Conservation (phyloP, 2,113 vertebrate species). For the Plecturocebus donacophilus region DNA sequence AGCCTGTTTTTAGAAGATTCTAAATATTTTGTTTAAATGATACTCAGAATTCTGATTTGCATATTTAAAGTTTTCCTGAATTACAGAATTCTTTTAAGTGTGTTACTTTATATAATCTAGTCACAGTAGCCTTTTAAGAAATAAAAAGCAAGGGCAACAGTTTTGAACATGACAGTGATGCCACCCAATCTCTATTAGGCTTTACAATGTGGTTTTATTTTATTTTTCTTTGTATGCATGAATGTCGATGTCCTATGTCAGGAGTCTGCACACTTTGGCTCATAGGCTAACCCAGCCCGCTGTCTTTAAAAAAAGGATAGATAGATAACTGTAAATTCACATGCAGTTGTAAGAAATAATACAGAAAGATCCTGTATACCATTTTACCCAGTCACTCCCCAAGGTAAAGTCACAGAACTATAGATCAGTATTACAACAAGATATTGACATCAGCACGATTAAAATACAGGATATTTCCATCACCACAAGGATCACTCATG, state of each 20-base stretch:
- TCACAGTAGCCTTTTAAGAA: neutral
- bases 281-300: neutral
- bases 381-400: neutral
- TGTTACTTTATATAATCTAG: neutral
- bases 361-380: neutral
- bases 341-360: neutral
- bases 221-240: neutral
- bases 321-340: neutral
- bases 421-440: neutral
- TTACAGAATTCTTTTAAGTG: neutral
- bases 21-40: constrained; percentile 9
- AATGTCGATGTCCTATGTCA: neutral
- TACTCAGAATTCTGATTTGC: neutral
- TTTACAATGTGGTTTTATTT: neutral
- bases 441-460: neutral
- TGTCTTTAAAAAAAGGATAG: neutral
- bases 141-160: neutral
- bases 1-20: neutral
- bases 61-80: neutral
- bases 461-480: neutral
- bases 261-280: neutral
- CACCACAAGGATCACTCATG: neutral
- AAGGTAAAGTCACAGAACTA: neutral
- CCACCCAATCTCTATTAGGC: neutral
- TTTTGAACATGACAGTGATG: neutral